Evolutionary conservation across 64 coral and sea anemone genomes (phyloP).

Genomic region (Stylophora pistillata): DNA sequence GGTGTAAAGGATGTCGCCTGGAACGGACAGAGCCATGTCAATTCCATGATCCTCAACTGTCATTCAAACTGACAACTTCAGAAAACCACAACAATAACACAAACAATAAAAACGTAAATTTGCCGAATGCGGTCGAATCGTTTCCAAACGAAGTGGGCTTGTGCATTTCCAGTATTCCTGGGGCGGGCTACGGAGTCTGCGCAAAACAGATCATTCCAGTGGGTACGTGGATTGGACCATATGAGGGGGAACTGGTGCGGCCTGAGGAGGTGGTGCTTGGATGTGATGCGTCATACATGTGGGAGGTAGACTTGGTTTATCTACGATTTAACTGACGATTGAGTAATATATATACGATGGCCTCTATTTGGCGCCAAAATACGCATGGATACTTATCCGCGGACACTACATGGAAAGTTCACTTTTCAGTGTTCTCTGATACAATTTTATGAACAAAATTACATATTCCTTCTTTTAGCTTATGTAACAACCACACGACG

Average conservation of each 20-base stretch:
- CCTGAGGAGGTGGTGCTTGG: constrained; percentile 12
- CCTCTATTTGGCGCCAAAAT: too few species aligned
- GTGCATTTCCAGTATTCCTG: constrained; percentile 26
- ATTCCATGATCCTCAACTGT: constrained; percentile 15
- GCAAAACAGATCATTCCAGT: constrained; percentile 27
- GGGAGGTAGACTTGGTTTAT: constrained; percentile 43
- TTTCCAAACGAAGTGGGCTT: constrained; percentile 45
- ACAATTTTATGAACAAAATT: too few species aligned
- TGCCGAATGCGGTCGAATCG: constrained; percentile 9
- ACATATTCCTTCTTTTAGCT: too few species aligned
- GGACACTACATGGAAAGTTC: too few species aligned
- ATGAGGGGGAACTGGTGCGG: constrained; percentile 50
- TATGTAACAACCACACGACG: too few species aligned
- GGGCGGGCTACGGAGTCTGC: constrained; percentile 25
- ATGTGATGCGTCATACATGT: constrained; percentile 50
- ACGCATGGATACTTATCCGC: too few species aligned
- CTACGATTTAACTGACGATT: background rate
- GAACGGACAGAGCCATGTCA: background rate
- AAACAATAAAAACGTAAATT: background rate
- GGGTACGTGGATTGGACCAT: constrained; percentile 67
- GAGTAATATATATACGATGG: too few species aligned
- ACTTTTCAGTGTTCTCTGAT: too few species aligned
- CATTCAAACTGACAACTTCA: constrained; percentile 12
- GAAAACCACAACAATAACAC: background rate
- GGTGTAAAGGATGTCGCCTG: constrained; percentile 20